Evolutionary conservation across 2,888 invertebrate species (phyloP).

Genomic region (Lampropteryx suffumata): DNA sequence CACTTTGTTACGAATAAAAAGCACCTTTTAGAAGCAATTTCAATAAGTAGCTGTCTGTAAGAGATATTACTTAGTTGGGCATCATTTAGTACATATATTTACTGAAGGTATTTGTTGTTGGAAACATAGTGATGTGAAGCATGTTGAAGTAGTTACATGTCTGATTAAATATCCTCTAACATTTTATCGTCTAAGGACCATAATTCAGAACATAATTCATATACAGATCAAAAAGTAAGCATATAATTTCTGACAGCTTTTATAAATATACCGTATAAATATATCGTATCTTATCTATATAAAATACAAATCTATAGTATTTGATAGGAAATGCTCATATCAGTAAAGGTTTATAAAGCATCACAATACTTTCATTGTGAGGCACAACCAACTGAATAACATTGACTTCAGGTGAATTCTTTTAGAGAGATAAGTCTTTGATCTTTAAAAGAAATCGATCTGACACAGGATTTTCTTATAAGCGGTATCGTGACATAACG

Average conservation of each 20-base stretch:
- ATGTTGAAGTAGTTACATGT: background rate
- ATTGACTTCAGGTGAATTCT: background rate
- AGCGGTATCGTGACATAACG: no score
- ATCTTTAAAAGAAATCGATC: constrained; percentile 4
- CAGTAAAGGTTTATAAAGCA: no score
- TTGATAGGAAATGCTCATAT: no score
- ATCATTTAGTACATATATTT: background rate
- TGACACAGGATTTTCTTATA: no score
- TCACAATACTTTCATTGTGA: background rate
- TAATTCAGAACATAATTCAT: no score
- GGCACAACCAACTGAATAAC: background rate
- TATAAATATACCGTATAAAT: no score
- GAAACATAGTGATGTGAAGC: background rate
- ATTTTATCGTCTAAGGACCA: no score
- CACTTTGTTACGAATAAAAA: constrained; percentile 48
- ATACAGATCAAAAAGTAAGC: no score
- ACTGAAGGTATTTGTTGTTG: background rate
- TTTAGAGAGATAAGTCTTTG: background rate
- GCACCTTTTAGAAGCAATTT: constrained; percentile 16
- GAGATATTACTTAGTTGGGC: background rate
- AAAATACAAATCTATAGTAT: no score
- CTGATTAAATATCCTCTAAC: no score
- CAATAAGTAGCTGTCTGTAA: constrained; percentile 15
- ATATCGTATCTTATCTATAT: no score
- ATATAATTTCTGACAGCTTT: no score